These are phyloP conservation scores for Castor canadensis DNA, from an alignment of 2,113 vertebrate genomes.

Conservation along the genomic window DNA sequence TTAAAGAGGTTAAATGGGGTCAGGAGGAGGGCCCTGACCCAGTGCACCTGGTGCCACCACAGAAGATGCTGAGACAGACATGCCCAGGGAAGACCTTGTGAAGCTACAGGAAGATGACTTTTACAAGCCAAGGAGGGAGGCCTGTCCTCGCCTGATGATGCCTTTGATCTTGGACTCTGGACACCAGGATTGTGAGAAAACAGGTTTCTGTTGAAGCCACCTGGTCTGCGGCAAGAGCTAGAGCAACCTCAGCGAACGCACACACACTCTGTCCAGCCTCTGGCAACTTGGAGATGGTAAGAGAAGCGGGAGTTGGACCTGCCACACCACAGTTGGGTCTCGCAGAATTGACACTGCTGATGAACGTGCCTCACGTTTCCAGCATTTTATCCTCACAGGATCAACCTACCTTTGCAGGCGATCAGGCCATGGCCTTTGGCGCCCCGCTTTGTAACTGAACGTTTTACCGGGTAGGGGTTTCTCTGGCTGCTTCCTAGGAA, in stretches of 20 bases:
- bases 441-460: background rate
- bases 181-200: background rate
- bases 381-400: background rate
- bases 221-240: background rate
- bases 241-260: background rate
- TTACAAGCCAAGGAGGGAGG: background rate
- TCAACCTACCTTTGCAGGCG: background rate
- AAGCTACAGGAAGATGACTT: background rate
- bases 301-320: background rate
- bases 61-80: background rate
- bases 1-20: background rate
- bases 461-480: background rate
- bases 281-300: background rate
- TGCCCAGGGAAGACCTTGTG: background rate
- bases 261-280: background rate
- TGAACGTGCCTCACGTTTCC: background rate
- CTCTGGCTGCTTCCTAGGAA: background rate
- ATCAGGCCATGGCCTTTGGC: background rate
- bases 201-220: background rate
- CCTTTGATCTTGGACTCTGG: background rate
- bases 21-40: background rate
- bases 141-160: background rate
- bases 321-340: background rate
- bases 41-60: background rate
- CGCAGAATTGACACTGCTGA: background rate